A percentile compares a stretch with the other conserved stretches of the same genome.
These are phyloP conservation scores for Vulpes ferrilata DNA, from an alignment of 2,113 vertebrate genomes.

Conservation along the genomic window DNA sequence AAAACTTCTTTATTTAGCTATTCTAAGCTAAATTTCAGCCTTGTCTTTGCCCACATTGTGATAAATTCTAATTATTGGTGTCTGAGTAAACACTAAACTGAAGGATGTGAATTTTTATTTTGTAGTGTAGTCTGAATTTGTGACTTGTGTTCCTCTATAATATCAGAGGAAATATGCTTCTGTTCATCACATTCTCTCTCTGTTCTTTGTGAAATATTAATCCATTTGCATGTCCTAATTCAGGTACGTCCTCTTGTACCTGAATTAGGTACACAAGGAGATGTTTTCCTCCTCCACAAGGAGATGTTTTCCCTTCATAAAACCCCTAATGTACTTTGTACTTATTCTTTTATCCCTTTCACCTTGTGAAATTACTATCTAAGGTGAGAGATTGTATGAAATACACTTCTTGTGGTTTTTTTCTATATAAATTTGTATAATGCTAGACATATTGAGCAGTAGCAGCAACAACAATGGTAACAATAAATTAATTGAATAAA, in stretches of 20 bases:
- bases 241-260: not conserved
- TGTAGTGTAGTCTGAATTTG: not conserved
- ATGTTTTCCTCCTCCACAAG: not conserved
- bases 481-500: conserved; percentile 4
- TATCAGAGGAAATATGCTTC: not conserved
- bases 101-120: conserved; percentile 51
- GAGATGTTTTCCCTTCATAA: conserved; percentile 41
- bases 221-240: not conserved
- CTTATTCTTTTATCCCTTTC: conserved; percentile 36
- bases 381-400: not conserved
- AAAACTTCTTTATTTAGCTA: conserved; percentile 26
- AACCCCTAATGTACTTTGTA: not conserved
- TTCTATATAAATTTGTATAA: not conserved
- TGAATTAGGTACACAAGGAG: not conserved
- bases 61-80: conserved; percentile 39
- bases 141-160: not conserved
- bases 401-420: not conserved
- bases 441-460: not conserved
- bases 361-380: conserved; percentile 23
- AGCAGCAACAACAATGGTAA: not conserved
- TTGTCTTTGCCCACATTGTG: conserved; percentile 20
- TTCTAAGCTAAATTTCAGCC: conserved; percentile 16
- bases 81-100: conserved; percentile 32
- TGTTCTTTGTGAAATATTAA: conserved; percentile 38
- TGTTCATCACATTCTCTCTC: not conserved